phyloP scores from a whole-genome alignment of 2,113 vertebrate species.

The Lycocorax pyrrhopterus region DNA sequence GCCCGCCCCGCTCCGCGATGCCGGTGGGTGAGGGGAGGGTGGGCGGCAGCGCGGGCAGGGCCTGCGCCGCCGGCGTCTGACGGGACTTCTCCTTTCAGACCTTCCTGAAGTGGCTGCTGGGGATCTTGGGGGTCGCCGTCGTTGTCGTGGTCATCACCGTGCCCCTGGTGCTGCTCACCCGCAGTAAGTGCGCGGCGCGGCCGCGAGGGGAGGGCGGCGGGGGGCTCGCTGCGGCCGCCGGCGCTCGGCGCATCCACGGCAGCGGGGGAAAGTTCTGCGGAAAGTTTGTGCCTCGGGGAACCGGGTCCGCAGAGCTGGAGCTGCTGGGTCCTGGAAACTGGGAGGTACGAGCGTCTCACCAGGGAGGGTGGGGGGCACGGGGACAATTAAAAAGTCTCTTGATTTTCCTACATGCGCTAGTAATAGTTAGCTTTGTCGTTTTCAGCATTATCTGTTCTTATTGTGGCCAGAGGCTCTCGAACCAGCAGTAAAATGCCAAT shows the following conservation, averaged over 20 bases:
- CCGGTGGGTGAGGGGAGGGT: background rate
- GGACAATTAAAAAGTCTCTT: rapidly evolving
- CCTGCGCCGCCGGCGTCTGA: background rate
- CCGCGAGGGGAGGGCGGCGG: too few relatives aligned
- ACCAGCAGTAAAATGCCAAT: background rate
- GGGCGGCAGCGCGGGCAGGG: background rate
- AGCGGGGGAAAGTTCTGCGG: background rate
- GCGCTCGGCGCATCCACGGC: background rate
- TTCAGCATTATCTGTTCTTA: background rate
- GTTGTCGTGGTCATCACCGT: conserved; percentile 62
- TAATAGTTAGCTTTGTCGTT: background rate
- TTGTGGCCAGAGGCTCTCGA: background rate
- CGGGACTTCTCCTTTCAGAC: conserved; percentile 50
- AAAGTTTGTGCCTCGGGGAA: background rate
- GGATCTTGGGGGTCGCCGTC: conserved; percentile 49
- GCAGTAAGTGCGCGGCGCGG: conserved; percentile 50
- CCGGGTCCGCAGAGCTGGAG: background rate
- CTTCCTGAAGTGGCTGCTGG: conserved; percentile 70
- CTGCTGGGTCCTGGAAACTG: rapidly evolving
- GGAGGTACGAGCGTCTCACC: background rate
- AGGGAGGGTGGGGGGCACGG: background rate
- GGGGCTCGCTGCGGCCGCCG: background rate
- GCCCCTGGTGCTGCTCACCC: conserved; percentile 64
- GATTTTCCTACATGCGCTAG: background rate
- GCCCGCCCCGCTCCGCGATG: background rate